Percentiles rank a stretch among this genome's conserved stretches.
These are phyloP conservation scores for Oophaga pumilio DNA, from an alignment of 2,113 vertebrate species.

Conservation along the genomic window DNA sequence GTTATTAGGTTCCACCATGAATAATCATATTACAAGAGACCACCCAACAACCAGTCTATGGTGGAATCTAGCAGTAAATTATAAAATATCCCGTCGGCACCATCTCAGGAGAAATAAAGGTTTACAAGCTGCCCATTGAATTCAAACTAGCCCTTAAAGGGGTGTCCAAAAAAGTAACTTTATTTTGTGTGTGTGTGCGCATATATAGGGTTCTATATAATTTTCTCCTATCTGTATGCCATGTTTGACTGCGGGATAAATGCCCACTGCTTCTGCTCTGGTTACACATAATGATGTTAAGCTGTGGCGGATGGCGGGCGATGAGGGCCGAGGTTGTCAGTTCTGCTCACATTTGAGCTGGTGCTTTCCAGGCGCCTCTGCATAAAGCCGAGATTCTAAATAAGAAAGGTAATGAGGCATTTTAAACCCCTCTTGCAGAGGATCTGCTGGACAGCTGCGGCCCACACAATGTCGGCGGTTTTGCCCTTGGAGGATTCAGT, in stretches of 20 bases:
- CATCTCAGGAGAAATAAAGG: too few species aligned
- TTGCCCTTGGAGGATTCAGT: constrained; percentile 48
- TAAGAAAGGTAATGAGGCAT: constrained; percentile 65
- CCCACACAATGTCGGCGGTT: constrained; percentile 59
- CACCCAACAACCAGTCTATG: too few species aligned
- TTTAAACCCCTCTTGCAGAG: constrained; percentile 60
- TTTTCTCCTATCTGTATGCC: not conserved
- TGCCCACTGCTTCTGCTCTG: constrained; percentile 8
- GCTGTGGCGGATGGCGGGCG: constrained; percentile 1
- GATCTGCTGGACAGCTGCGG: constrained; percentile 71
- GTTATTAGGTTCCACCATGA: too few species aligned
- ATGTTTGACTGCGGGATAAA: not conserved
- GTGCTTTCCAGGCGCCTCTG: constrained; percentile 64
- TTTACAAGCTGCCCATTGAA: too few species aligned
- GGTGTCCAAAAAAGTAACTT: too few species aligned
- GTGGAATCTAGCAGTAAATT: too few species aligned
- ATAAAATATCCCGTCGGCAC: too few species aligned
- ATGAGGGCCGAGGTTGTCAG: constrained; percentile 40
- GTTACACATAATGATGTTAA: constrained; percentile 35
- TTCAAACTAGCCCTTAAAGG: too few species aligned
- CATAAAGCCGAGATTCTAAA: constrained; percentile 67
- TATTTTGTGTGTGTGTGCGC: too few species aligned
- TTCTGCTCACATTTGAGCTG: constrained; percentile 42
- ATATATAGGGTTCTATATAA: too few species aligned
- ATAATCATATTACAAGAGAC: too few species aligned